phyloP scores from a whole-genome alignment of 2,113 vertebrate genomes.

The Sinosuthora webbiana region DNA sequence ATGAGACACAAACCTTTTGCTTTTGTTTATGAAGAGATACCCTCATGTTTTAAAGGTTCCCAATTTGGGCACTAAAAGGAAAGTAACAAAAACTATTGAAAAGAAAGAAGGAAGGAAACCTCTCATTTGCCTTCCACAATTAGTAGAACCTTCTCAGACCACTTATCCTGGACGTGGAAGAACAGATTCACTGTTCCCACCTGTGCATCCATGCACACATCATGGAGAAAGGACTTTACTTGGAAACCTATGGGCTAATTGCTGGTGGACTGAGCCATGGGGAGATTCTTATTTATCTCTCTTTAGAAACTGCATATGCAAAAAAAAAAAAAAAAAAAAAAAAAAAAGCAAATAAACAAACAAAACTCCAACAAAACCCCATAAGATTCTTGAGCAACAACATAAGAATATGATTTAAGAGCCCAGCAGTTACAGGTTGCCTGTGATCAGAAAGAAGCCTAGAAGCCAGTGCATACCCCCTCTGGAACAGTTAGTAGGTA shows the following conservation, averaged over 20 bases:
- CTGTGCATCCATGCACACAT: not conserved
- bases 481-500: not conserved
- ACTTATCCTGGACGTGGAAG: not conserved
- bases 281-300: not conserved
- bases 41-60: not conserved
- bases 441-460: not conserved
- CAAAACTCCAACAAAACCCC: not conserved
- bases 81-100: not conserved
- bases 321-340: not conserved
- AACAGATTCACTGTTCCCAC: not conserved
- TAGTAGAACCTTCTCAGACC: not conserved
- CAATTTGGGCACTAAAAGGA: accelerated
- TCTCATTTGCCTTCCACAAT: not conserved
- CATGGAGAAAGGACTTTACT: not conserved
- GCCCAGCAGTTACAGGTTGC: not conserved
- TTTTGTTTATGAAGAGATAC: not conserved
- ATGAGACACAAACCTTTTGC: accelerated
- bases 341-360: not conserved
- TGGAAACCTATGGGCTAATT: not conserved
- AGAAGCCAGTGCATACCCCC: not conserved
- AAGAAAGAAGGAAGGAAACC: not conserved
- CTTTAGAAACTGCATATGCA: not conserved
- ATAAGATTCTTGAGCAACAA: not conserved
- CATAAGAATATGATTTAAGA: not conserved
- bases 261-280: not conserved